Percentiles rank a stretch among this genome's conserved stretches.
These are phyloP conservation scores for Gobio occitaniae DNA, from an alignment of 2,797 vertebrate species.

Conservation along the genomic window DNA sequence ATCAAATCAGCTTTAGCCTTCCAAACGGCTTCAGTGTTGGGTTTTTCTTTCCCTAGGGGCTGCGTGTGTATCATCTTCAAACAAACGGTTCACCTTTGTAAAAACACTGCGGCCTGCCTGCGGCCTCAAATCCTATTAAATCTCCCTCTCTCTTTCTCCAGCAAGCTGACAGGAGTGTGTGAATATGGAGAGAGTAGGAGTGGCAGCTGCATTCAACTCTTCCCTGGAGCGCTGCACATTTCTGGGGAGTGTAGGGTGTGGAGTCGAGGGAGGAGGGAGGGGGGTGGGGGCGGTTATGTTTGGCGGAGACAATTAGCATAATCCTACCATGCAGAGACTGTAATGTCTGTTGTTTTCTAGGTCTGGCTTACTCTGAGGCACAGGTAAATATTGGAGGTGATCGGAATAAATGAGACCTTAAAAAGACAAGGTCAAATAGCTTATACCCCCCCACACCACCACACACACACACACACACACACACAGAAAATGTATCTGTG, in stretches of 20 bases:
- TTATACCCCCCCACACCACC: not conserved
- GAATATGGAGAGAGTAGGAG: constrained; percentile 64
- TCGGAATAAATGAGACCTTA: not conserved
- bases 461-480: too few species aligned
- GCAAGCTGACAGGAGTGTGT: constrained; percentile 47
- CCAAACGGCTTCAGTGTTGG: constrained; percentile 48
- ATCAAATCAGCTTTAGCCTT: constrained; percentile 51
- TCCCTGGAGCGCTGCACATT: constrained; percentile 47
- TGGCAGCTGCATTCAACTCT: constrained; percentile 48
- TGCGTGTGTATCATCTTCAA: constrained; percentile 65
- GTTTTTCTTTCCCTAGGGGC: constrained; percentile 49
- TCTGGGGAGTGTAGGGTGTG: constrained; percentile 53
- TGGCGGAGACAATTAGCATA: constrained; percentile 69
- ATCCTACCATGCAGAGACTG: constrained; percentile 59
- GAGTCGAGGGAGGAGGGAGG: constrained; percentile 30
- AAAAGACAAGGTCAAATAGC: constrained; percentile 7
- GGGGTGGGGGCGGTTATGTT: constrained; percentile 55
- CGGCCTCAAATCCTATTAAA: constrained; percentile 71
- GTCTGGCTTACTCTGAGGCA: not conserved
- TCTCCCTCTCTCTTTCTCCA: constrained; percentile 48
- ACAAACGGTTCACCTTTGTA: constrained; percentile 69
- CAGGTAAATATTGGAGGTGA: constrained; percentile 34
- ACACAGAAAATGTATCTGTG: not conserved
- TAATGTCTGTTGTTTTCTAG: constrained; percentile 46
- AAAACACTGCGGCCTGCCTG: constrained; percentile 57